Percentiles rank a stretch among this genome's conserved stretches.
phyloP scores from a whole-genome alignment of 2,113 vertebrate genomes.

The Epinephelus moara region DNA sequence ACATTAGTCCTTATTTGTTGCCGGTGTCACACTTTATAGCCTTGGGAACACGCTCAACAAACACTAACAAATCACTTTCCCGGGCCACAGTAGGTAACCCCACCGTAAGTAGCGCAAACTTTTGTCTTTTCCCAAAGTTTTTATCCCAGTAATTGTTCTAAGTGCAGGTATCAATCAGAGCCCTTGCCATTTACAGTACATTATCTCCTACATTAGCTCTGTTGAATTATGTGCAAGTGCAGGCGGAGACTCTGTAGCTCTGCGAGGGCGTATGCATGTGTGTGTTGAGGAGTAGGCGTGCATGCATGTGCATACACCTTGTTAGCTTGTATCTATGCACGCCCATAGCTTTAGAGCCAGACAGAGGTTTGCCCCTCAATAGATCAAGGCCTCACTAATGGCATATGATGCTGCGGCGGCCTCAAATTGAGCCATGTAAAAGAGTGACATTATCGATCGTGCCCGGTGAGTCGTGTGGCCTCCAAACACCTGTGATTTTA shows the following conservation, averaged over 20 bases:
- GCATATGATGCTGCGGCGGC: slow-evolving; percentile 76
- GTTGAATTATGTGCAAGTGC: slow-evolving; percentile 80
- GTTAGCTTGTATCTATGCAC: slow-evolving; percentile 62
- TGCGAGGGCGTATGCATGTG: slow-evolving; percentile 23
- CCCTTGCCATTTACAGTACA: slow-evolving; percentile 83
- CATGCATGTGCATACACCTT: slow-evolving; percentile 52
- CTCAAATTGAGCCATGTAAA: slow-evolving; percentile 83
- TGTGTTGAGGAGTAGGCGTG: slow-evolving; percentile 22
- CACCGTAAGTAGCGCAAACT: slow-evolving; percentile 67
- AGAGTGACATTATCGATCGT: slow-evolving; percentile 84
- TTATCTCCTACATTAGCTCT: slow-evolving; percentile 83
- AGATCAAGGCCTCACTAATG: slow-evolving; percentile 81
- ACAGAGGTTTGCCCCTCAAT: slow-evolving; percentile 67
- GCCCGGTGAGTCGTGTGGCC: slow-evolving; percentile 69
- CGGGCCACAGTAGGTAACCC: slow-evolving; percentile 54
- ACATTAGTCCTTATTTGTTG: slow-evolving; percentile 82
- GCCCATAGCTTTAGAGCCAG: slow-evolving; percentile 56
- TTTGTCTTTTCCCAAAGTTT: slow-evolving; percentile 80
- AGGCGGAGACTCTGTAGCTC: slow-evolving; percentile 69
- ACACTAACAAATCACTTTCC: slow-evolving; percentile 80
- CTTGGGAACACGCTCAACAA: slow-evolving; percentile 76
- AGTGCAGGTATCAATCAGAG: slow-evolving; percentile 85
- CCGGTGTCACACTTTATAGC: slow-evolving; percentile 77
- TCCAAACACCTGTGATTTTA: slow-evolving; percentile 84
- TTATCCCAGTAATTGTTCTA: slow-evolving; percentile 82